A percentile compares a stretch with the other conserved stretches of the same genome.
These are phyloP conservation scores for Elaphurus davidianus DNA, from an alignment of 2,113 vertebrate species.

Conservation along the genomic window DNA sequence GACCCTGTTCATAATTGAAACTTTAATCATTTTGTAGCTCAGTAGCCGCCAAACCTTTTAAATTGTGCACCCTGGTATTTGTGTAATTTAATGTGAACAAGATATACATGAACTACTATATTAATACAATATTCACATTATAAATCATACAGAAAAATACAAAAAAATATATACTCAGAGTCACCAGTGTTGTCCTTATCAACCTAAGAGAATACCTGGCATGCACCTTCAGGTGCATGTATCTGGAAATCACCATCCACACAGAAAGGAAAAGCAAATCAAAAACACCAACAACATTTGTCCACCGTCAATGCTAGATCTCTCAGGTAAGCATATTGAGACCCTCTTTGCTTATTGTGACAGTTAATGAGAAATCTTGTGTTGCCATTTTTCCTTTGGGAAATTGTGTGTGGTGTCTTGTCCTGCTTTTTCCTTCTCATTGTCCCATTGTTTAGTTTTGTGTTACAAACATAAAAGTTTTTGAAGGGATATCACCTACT, in stretches of 20 bases:
- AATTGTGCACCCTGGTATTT: neutral
- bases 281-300: neutral
- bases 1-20: neutral
- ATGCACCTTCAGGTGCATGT: neutral
- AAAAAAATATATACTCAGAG: neutral
- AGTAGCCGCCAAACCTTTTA: neutral
- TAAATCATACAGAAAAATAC: neutral
- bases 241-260: neutral
- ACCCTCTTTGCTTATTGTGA: neutral
- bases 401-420: neutral
- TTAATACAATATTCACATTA: neutral
- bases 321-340: neutral
- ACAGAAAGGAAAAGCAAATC: neutral
- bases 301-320: neutral
- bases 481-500: neutral
- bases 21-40: neutral
- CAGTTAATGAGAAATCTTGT: neutral
- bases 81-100: neutral
- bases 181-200: neutral
- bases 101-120: neutral
- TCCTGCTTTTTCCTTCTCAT: neutral
- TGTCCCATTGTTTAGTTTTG: neutral
- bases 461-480: neutral
- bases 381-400: neutral
- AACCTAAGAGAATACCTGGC: neutral